A percentile compares a stretch with the other conserved stretches of the same genome.
These are phyloP conservation scores for Palaemon carinicauda DNA, from an alignment of 1,140 invertebrate species.

Conservation along the genomic window DNA sequence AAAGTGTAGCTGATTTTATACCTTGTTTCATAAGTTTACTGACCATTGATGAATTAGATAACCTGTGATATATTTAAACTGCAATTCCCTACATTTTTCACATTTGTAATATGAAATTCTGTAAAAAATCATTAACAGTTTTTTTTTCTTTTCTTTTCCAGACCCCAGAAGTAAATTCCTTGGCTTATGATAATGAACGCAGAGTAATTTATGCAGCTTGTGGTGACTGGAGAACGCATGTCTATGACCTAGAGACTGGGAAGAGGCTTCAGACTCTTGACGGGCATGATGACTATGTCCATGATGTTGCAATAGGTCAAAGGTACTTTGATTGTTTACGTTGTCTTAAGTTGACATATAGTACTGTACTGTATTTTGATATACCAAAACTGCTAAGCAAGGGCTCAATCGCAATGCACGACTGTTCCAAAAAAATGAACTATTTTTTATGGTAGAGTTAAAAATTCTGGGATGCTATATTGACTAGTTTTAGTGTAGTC, in stretches of 20 bases:
- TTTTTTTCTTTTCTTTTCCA: constrained; percentile 18
- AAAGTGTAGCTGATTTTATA: too few relatives aligned
- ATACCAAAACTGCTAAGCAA: too few relatives aligned
- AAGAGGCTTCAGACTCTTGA: constrained; percentile 36
- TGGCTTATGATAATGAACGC: constrained; percentile 33
- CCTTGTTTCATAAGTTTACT: too few relatives aligned
- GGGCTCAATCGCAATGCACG: too few relatives aligned
- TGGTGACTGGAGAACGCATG: constrained; percentile 57
- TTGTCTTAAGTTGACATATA: too few relatives aligned
- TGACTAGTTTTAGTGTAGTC: neutral
- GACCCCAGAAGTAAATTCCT: constrained; percentile 55
- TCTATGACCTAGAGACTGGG: constrained; percentile 52
- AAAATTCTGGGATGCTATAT: too few relatives aligned
- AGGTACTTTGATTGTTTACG: too few relatives aligned
- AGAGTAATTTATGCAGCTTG: constrained; percentile 50
- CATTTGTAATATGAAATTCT: neutral
- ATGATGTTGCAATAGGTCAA: constrained; percentile 28
- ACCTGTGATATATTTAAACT: too few relatives aligned
- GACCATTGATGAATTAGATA: too few relatives aligned
- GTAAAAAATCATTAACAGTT: neutral
- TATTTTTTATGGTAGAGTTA: too few relatives aligned
- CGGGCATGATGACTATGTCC: constrained; percentile 58
- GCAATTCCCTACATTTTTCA: neutral
- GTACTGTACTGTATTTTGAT: too few relatives aligned
- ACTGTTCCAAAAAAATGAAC: too few relatives aligned